Conservation (phyloP, 2,797 vertebrate genomes). For the Mastacembelus armatus region DNA sequence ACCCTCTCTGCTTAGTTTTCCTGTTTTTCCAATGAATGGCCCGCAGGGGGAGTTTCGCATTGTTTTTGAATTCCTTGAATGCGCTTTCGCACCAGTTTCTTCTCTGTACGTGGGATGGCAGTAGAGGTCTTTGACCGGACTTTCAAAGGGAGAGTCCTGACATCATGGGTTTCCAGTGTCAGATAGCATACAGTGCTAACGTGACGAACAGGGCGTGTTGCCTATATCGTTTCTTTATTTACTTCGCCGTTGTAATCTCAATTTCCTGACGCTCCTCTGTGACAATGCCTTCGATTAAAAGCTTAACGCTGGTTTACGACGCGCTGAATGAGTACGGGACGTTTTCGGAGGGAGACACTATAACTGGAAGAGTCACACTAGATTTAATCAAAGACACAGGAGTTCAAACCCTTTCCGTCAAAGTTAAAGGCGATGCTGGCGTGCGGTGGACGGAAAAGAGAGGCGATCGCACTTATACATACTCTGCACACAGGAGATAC, state of each 20-base stretch:
- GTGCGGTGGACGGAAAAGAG: constrained; percentile 87
- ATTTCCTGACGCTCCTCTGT: fast-evolving
- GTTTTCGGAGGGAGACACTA: constrained; percentile 90
- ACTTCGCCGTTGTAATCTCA: fast-evolving
- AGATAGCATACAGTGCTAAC: fast-evolving
- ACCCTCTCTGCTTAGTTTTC: too few relatives aligned
- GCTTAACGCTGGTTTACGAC: constrained; percentile 88
- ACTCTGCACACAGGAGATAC: constrained; percentile 87
- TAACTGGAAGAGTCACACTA: constrained; percentile 89
- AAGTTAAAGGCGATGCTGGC: constrained; percentile 89
- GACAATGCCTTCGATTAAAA: constrained; percentile 88
- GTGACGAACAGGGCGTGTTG: too few relatives aligned
- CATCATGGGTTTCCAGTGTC: fast-evolving
- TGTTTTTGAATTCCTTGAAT: too few relatives aligned
- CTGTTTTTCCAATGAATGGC: too few relatives aligned
- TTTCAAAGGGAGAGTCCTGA: constrained; percentile 8
- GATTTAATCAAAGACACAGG: constrained; percentile 86
- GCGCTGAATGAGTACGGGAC: constrained; percentile 85
- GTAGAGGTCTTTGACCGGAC: constrained; percentile 28
- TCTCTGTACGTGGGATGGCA: constrained; percentile 35
- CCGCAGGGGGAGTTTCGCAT: too few relatives aligned
- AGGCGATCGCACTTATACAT: constrained; percentile 80
- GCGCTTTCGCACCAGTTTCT: too few relatives aligned
- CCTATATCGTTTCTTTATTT: neutral
- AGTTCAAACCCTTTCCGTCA: constrained; percentile 86